These are phyloP conservation scores for Nesospiza acunhae DNA, from an alignment of 2,113 vertebrate species.

Conservation along the genomic window DNA sequence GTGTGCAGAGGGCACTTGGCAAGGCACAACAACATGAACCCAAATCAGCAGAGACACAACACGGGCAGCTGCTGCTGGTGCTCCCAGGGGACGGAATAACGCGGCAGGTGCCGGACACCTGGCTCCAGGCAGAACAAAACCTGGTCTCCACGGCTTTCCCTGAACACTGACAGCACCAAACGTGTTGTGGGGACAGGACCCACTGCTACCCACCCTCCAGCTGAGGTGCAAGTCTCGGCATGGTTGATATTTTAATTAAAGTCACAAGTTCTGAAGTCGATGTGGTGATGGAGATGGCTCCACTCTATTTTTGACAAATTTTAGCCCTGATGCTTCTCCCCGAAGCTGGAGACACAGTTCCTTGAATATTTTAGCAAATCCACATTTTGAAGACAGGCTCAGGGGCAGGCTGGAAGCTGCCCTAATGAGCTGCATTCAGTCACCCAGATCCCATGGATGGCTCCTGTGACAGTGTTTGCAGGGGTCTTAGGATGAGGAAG, in stretches of 20 bases:
- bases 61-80: fast-evolving
- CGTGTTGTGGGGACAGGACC: not conserved
- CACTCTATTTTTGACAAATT: not conserved
- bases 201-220: not conserved
- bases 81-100: not conserved
- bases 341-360: not conserved
- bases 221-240: no score
- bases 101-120: not conserved
- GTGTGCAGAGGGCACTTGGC: not conserved
- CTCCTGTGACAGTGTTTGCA: no score
- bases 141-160: not conserved
- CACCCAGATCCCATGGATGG: not conserved
- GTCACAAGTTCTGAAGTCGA: not conserved
- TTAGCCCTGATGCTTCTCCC: not conserved
- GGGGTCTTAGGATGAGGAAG: no score
- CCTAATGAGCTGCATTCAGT: not conserved
- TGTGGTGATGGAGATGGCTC: not conserved
- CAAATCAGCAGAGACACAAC: not conserved
- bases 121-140: not conserved
- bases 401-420: not conserved
- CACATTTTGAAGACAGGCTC: not conserved
- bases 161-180: not conserved
- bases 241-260: not conserved
- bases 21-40: not conserved
- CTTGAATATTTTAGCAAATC: not conserved